phyloP scores from a whole-genome alignment of 37 sponge, comb jelly and placozoan genomes.

The Cliona cf. orientalis region DNA sequence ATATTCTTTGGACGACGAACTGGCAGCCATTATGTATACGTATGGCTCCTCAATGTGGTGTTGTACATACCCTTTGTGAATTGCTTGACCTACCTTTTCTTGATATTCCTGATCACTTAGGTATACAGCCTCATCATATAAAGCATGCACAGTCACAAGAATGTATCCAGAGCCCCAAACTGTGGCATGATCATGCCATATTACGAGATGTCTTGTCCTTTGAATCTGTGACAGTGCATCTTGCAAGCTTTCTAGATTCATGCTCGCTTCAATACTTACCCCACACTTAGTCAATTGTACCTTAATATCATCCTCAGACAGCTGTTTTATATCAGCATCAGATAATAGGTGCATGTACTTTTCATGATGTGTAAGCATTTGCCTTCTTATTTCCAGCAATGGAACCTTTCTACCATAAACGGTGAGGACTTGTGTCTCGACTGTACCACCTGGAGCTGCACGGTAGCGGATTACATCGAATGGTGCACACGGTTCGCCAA shows the following conservation, averaged over 20 bases:
- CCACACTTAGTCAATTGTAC: neutral
- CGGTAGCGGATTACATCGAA: neutral
- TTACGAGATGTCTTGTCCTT: neutral
- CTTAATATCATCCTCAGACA: neutral
- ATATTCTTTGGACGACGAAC: too few species aligned
- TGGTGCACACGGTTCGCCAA: conserved; percentile 22
- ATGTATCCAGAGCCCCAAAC: conserved; percentile 5
- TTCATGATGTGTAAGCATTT: conserved; percentile 22
- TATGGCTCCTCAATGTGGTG: neutral
- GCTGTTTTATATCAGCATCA: conserved; percentile 20
- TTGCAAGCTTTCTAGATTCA: neutral
- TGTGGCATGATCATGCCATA: conserved; percentile 21
- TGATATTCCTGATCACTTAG: neutral
- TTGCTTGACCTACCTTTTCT: neutral
- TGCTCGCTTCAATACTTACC: neutral
- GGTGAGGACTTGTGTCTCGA: neutral
- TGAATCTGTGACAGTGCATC: neutral
- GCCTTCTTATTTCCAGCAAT: conserved; percentile 24
- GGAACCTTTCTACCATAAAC: conserved; percentile 41
- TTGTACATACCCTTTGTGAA: neutral
- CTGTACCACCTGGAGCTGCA: neutral
- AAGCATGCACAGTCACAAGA: neutral
- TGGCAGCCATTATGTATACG: neutral
- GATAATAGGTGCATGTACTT: conserved; percentile 23
- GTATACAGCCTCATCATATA: conserved; percentile 5